Conservation (phyloP, 2,888 invertebrate genomes). For the Nephrotoma flavescens region DNA sequence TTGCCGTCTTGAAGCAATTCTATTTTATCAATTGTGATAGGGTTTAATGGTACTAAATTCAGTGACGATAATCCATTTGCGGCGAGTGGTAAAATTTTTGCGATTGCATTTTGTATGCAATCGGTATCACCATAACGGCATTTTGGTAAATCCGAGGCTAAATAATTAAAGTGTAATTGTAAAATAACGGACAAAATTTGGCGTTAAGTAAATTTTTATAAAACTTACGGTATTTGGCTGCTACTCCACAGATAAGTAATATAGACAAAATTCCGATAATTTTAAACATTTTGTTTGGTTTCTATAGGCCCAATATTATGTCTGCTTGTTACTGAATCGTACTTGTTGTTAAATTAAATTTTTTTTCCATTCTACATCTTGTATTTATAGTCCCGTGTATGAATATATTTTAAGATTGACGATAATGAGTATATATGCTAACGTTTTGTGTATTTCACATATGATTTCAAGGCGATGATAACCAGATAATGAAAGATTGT, state of each 20-base stretch:
- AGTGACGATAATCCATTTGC: background rate
- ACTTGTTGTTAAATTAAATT: background rate
- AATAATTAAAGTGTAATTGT: background rate
- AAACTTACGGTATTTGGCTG: background rate
- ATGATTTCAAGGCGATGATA: too few species aligned
- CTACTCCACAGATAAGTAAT: background rate
- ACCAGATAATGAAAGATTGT: too few species aligned
- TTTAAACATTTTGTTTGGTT: background rate
- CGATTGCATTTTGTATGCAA: background rate
- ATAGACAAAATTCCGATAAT: background rate
- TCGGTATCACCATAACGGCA: background rate
- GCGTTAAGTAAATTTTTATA: background rate
- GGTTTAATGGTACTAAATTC: background rate
- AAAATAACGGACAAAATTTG: background rate
- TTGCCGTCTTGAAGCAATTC: background rate
- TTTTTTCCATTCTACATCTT: background rate
- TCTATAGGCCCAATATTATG: too few species aligned
- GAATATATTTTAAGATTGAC: too few species aligned
- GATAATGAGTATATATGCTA: too few species aligned
- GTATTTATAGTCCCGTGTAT: background rate
- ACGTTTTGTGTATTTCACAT: too few species aligned
- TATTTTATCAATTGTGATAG: background rate
- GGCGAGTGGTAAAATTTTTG: background rate
- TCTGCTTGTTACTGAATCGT: background rate
- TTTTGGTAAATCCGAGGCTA: background rate